Evolutionary conservation across 2,888 invertebrate species (phyloP), one percentile per base, ranked within the genome.

Genomic region (Linyphia triangularis): DNA sequence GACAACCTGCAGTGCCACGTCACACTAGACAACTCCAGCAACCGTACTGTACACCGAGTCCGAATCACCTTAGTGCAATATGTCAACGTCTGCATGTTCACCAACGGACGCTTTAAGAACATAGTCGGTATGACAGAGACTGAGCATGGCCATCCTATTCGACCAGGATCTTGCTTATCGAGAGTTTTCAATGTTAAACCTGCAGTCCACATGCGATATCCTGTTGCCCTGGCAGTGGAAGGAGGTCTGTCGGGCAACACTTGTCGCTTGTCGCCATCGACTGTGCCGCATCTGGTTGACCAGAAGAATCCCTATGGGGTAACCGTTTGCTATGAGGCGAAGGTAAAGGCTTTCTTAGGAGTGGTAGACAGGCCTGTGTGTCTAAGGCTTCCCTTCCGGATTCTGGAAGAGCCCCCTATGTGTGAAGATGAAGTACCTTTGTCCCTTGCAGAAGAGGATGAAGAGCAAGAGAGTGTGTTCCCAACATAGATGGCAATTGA

Each of bases 51-150:
- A 19, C 94, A 96, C 90, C 94, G 96, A 92, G 95, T 97, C 91
- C 95, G 97, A 95, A 95, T 96, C 5, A 95, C 96, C 92, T 95
- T 97, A 84, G 96, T 97, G 2, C 97, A 97, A 92, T 96, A 97
- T 93, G 97, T 97, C 28, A 97, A 97, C 92, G 97, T 98, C 0
- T 97, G 97, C 93, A 97, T 98, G 96, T 97, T 98, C 93, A 97
- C 97, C 91, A 97, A 97, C 92, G 97, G 97, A 0, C 97, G 97
- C 93, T 97, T 97, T 94, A 97, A 97, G 93, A 97, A 97, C 92
- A 95, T 96, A n/a, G 97, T 97, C 0, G 97, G 90, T 13, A 9
- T 86, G 3, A 51, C 84, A 16, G 85, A 86, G 65, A 85, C 85
- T 1, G 89, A 90, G 24, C 84, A 82, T 13, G 65, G 86, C 0